Base-by-base conservation (phyloP, 1,140 invertebrate genomes). In the Tetraneura akinire region DNA sequence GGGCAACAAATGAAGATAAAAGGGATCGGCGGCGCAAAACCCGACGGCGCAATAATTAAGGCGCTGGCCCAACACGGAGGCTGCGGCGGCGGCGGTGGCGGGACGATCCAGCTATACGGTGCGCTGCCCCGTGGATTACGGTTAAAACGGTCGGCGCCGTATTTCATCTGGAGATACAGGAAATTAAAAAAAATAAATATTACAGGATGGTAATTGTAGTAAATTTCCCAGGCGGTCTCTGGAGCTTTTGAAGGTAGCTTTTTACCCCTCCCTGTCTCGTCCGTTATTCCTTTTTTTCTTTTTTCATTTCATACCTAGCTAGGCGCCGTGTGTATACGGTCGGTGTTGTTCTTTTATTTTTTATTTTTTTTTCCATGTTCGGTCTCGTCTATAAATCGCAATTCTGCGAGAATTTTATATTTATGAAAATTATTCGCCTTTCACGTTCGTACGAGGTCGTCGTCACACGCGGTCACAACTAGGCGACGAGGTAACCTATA, bases 141-240 rank as follows among this genome's bases (percentile, higher is more conserved):
- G 71, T 74, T 73, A 74, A 74, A 74, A 74, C 51, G 71, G 49
- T 32, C 51, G n/a, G 71, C 29, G n/a, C 51, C 47, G 71, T 74
- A 74, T 74, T 74, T 74, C 71, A 74, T 74, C 71, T 55, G 51
- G 51, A 74, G 71, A 74, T 74, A 55, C 71, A 74, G 71, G 71
- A 74, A 74, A 74, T 74, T 74, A 74, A 74, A 74, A 70, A 74
- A 74, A 74, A 74, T 74, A 74, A 74, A 74, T 74, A 74, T 74
- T 74, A 74, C 71, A 51, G 71, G 71, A 74, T 74, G 71, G 71
- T 74, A 74, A 74, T 74, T 74, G 71, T 55, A 74, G 71, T 74
- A 74, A 74, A 74, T 74, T 74, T 74, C 71, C 71, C 51, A 26
- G 51, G 26, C 49, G 49, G 71, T 74, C 71, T 74, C 71, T 29